A percentile compares a stretch with the other conserved stretches of the same genome.
Conservation (phyloP, 2,113 vertebrate genomes). For the Hipposideros armiger region DNA sequence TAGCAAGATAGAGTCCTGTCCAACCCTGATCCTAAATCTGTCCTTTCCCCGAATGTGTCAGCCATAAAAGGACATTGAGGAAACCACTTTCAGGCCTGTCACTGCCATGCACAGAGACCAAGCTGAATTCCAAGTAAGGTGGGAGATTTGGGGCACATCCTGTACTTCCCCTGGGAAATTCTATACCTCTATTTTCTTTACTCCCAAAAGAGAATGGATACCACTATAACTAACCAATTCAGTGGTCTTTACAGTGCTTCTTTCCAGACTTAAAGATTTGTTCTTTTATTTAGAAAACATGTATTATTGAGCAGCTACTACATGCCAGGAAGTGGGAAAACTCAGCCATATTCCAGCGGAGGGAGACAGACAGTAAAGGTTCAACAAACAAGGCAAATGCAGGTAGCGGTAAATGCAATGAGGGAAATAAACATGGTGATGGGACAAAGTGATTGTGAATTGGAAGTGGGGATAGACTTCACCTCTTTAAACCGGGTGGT, state of each 20-base stretch:
- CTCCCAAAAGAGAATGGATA: neutral
- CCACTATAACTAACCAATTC: neutral
- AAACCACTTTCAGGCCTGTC: neutral
- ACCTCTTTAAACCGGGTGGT: neutral
- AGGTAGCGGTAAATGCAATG: neutral
- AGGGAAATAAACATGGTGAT: neutral
- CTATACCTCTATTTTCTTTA: neutral
- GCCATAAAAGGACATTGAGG: neutral
- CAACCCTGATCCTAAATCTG: neutral
- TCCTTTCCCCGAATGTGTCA: neutral
- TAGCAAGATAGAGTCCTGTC: neutral
- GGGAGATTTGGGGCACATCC: neutral
- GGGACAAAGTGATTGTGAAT: neutral
- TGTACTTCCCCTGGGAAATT: neutral
- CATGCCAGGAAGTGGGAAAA: neutral
- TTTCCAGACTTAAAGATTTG: slow-evolving; percentile 1
- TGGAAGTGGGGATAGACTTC: neutral
- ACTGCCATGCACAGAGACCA: neutral
- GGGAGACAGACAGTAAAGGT: neutral
- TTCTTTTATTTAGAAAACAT: neutral
- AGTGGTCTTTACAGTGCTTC: neutral
- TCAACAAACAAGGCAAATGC: no score
- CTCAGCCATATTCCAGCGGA: neutral
- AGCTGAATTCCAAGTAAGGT: neutral
- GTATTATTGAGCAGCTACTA: neutral